Conservation (phyloP, 2,113 vertebrate genomes). For the Spea bombifrons region DNA sequence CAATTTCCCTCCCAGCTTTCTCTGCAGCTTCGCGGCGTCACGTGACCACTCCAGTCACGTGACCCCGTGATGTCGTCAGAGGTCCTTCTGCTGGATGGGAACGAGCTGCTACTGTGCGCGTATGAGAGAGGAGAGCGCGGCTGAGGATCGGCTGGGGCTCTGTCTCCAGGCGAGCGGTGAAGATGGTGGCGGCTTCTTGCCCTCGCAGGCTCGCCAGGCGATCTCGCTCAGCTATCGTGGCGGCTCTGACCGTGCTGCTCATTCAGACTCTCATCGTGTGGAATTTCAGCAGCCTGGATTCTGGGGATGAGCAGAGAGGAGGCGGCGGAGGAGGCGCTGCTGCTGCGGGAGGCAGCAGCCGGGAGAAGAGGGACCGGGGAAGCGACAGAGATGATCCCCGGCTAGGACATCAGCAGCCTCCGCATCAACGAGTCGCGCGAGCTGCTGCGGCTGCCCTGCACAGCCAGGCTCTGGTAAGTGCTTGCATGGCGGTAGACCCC, state of each 20-base stretch:
- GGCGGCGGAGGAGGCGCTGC: conserved; percentile 52
- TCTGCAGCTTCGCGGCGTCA: conserved; percentile 28
- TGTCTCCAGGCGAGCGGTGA: conserved; percentile 51
- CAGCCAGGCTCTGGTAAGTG: conserved; percentile 60
- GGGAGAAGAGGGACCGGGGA: conserved; percentile 65
- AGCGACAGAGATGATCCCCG: conserved; percentile 62
- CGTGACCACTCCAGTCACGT: too few relatives aligned
- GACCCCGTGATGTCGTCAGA: too few relatives aligned
- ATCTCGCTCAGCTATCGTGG: conserved; percentile 81
- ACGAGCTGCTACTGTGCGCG: conserved; percentile 31
- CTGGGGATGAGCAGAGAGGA: conserved; percentile 73
- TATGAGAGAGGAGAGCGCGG: conserved; percentile 48
- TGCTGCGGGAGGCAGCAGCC: conserved; percentile 40
- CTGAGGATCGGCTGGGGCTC: conserved; percentile 6
- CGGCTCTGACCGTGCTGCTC: conserved; percentile 84
- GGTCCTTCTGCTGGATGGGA: too few relatives aligned
- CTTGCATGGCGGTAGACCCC: not conserved
- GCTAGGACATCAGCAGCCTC: conserved; percentile 58
- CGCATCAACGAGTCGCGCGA: not conserved
- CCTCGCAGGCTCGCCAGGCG: conserved; percentile 85
- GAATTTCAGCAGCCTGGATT: conserved; percentile 91
- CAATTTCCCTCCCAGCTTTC: too few relatives aligned
- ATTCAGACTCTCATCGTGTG: conserved; percentile 89
- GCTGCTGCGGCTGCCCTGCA: conserved; percentile 44
- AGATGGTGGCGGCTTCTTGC: conserved; percentile 79